These are phyloP conservation scores for Coleophora flavipennella DNA, from an alignment of 2,888 invertebrate species.

Conservation along the genomic window DNA sequence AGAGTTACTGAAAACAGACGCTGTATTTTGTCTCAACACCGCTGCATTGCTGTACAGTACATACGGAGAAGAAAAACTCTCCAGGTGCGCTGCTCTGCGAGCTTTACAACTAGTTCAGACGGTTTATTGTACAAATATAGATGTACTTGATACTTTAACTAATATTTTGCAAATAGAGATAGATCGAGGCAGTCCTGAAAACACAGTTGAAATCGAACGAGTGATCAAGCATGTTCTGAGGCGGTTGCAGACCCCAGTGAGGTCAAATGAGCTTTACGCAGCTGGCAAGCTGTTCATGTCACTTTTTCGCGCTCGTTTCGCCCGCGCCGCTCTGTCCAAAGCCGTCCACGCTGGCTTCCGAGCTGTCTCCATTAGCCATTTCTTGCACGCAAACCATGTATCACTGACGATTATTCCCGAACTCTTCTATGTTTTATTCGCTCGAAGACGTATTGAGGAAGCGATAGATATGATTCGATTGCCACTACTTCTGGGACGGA, in stretches of 20 bases:
- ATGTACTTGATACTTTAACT: constrained; percentile 59
- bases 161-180: constrained; percentile 60
- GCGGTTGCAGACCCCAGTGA: constrained; percentile 35
- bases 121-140: constrained; percentile 43
- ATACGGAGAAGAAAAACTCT: constrained; percentile 39
- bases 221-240: constrained; percentile 39
- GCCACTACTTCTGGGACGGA: constrained; percentile 31
- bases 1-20: constrained; percentile 35
- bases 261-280: constrained; percentile 54
- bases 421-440: constrained; percentile 50
- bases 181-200: constrained; percentile 41
- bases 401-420: constrained; percentile 57
- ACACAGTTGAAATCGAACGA: constrained; percentile 44
- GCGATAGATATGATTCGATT: constrained; percentile 58
- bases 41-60: constrained; percentile 43
- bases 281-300: constrained; percentile 55
- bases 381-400: constrained; percentile 48
- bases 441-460: constrained; percentile 58
- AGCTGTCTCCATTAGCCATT: constrained; percentile 50
- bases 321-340: constrained; percentile 37
- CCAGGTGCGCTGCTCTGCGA: constrained; percentile 36
- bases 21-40: constrained; percentile 51
- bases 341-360: constrained; percentile 54
- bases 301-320: constrained; percentile 52
- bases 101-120: constrained; percentile 46